Conservation (phyloP, 2,113 vertebrate species). For the Sinosuthora webbiana region DNA sequence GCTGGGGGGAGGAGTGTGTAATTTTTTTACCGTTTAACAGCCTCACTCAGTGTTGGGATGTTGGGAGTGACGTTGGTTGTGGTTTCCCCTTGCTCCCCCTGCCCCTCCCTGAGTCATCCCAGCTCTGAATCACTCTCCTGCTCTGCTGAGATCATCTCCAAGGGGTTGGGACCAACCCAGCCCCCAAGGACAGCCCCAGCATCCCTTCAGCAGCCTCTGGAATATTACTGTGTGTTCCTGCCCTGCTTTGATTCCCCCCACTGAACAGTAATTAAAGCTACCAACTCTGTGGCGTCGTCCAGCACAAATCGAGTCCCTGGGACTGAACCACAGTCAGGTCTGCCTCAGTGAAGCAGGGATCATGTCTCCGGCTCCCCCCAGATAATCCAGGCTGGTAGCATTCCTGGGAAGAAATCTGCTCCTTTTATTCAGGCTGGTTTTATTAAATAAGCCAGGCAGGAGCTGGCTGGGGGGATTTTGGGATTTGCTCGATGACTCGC, state of each 20-base stretch:
- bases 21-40: background rate
- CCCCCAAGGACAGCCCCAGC: background rate
- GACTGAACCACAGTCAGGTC: background rate
- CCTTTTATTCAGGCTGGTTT: background rate
- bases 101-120: background rate
- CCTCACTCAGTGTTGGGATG: accelerated
- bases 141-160: background rate
- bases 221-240: background rate
- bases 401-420: background rate
- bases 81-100: background rate
- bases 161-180: background rate
- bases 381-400: background rate
- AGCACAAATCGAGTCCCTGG: background rate
- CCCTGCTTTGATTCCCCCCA: background rate
- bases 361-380: accelerated
- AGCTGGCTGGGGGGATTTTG: background rate
- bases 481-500: background rate
- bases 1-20: background rate
- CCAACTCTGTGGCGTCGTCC: background rate
- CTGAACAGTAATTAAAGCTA: background rate
- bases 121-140: background rate
- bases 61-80: background rate
- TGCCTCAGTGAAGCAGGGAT: background rate
- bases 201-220: background rate
- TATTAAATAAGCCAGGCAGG: background rate